phyloP scores from a whole-genome alignment of 2,888 invertebrate species.

The Amiota communis region DNA sequence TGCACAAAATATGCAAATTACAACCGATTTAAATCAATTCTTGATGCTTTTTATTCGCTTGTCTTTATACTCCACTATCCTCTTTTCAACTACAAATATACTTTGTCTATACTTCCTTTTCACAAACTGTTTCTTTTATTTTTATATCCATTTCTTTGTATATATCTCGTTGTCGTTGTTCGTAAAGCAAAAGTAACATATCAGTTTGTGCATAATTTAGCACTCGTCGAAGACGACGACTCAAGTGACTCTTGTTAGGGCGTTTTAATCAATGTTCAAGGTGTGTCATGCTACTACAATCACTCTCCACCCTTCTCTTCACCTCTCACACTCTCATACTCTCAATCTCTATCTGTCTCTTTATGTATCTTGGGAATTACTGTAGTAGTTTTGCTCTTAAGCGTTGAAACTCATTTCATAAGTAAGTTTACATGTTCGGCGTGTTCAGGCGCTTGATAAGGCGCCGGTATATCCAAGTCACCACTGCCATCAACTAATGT shows the following conservation, averaged over 20 bases:
- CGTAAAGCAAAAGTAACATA: constrained; percentile 20
- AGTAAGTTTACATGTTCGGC: constrained; percentile 65
- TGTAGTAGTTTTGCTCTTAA: background rate
- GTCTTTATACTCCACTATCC: background rate
- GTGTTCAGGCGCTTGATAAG: constrained; percentile 65
- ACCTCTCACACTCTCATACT: background rate
- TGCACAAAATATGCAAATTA: constrained; percentile 57
- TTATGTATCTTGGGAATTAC: background rate
- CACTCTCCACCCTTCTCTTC: background rate
- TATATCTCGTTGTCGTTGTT: background rate
- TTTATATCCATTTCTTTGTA: too few relatives aligned
- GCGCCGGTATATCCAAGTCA: background rate
- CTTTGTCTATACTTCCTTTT: too few relatives aligned
- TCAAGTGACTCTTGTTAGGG: background rate
- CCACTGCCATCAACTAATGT: background rate
- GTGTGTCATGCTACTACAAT: constrained; percentile 18
- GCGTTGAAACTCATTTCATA: constrained; percentile 45
- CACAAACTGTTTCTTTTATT: too few relatives aligned
- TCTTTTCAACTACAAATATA: too few relatives aligned
- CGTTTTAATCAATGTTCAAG: constrained; percentile 30
- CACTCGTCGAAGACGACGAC: background rate
- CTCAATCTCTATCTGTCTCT: background rate
- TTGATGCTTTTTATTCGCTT: constrained; percentile 26
- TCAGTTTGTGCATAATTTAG: constrained; percentile 29
- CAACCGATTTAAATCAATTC: constrained; percentile 64